phyloP scores from a whole-genome alignment of 2,113 vertebrate species.

The Pitta sordida region DNA sequence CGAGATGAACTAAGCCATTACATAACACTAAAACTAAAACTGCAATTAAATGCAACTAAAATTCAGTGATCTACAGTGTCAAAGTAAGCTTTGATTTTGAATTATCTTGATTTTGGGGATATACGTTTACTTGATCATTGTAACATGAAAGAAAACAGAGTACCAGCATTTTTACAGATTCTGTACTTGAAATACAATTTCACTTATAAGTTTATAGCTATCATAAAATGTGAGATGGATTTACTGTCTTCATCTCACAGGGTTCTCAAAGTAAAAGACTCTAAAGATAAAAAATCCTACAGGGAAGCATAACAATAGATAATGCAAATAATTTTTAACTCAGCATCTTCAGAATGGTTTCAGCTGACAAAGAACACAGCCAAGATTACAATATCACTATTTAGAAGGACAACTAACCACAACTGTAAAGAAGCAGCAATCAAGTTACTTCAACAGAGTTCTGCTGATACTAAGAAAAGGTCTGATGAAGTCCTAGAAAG shows the following conservation, averaged over 20 bases:
- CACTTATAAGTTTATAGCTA: background rate
- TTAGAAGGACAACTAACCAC: background rate
- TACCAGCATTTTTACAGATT: background rate
- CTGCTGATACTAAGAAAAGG: background rate
- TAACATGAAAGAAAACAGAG: background rate
- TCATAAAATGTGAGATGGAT: background rate
- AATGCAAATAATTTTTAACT: background rate
- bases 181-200: background rate
- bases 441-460: slow-evolving; percentile 10
- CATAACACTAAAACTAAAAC: background rate
- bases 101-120: background rate
- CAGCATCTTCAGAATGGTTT: background rate
- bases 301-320: background rate
- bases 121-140: background rate
- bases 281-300: background rate
- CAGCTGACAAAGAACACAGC: background rate
- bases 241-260: background rate
- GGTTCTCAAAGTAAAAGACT: background rate
- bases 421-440: background rate
- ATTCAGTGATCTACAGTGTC: background rate
- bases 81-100: background rate
- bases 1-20: background rate
- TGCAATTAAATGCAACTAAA: background rate
- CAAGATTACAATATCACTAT: background rate
- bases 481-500: slow-evolving; percentile 5